Evolutionary conservation across 2,797 vertebrate genomes (phyloP).

Genomic region (Rhinella marina): DNA sequence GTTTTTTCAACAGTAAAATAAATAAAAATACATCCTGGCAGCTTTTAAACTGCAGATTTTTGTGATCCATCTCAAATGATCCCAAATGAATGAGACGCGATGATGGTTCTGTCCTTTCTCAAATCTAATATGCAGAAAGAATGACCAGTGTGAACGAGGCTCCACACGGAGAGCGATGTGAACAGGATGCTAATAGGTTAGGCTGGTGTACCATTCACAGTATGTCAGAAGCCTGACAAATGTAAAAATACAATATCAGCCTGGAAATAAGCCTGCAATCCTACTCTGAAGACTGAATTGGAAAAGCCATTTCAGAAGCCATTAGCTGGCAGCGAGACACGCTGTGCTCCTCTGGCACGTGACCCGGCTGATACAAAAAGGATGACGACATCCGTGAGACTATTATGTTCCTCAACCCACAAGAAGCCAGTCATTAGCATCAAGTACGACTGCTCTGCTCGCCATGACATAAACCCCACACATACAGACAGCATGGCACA

Average conservation of each 20-base stretch:
- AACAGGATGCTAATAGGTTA: not conserved
- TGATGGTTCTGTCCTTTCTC: not conserved
- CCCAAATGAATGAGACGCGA: not conserved
- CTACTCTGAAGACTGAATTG: not conserved
- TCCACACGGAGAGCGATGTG: too few species aligned
- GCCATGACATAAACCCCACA: too few species aligned
- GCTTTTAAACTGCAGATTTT: too few species aligned
- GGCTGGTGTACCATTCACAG: not conserved
- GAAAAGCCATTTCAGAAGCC: not conserved
- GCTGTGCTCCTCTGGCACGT: not conserved
- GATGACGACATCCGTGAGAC: not conserved
- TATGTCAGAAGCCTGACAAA: not conserved
- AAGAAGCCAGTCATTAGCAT: conserved; percentile 4
- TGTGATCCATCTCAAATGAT: too few species aligned
- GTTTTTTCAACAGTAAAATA: too few species aligned
- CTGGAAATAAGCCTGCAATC: not conserved
- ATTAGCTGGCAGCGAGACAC: not conserved
- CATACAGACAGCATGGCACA: too few species aligned
- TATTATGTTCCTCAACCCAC: not conserved
- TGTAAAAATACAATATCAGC: not conserved
- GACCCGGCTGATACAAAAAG: conserved; percentile 8
- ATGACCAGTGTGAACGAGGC: not conserved
- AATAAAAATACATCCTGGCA: too few species aligned
- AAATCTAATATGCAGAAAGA: not conserved
- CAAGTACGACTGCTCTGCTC: too few species aligned